Conservation (phyloP, 1,140 invertebrate species). For the Cecropterus lyciades region DNA sequence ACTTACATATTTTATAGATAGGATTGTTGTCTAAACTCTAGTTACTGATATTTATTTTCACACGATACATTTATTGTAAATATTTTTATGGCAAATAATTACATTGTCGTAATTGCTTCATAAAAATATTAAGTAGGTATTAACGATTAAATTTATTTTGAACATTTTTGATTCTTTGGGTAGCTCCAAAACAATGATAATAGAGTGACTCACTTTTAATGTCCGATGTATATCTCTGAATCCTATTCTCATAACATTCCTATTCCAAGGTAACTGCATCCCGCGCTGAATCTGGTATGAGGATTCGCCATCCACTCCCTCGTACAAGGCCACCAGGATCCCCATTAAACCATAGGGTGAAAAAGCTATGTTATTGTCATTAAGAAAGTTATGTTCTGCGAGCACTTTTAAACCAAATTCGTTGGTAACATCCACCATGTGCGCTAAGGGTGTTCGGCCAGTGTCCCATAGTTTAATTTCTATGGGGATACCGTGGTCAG, state of each 20-base stretch:
- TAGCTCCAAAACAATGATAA: not conserved
- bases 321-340: slow-evolving; percentile 90
- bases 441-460: slow-evolving; percentile 85
- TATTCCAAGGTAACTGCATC: slow-evolving; percentile 88
- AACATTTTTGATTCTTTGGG: not conserved
- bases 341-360: slow-evolving; percentile 92
- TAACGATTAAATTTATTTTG: no score
- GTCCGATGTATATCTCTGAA: slow-evolving; percentile 91
- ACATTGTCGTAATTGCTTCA: no score
- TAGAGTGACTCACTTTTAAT: slow-evolving; percentile 86
- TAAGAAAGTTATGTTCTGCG: slow-evolving; percentile 86
- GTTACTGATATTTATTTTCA: no score
- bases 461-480: slow-evolving; percentile 75
- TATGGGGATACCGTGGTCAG: slow-evolving; percentile 65
- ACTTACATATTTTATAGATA: no score
- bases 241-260: slow-evolving; percentile 89
- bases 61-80: no score
- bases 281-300: slow-evolving; percentile 88
- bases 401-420: slow-evolving; percentile 89
- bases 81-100: no score
- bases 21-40: no score
- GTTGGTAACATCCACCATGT: slow-evolving; percentile 92
- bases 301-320: slow-evolving; percentile 89
- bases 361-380: slow-evolving; percentile 93
- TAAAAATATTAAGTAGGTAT: no score